A percentile compares a stretch with the other conserved stretches of the same genome.
These are phyloP conservation scores for Phylloscopus whistleri DNA, from an alignment of 2,113 vertebrate species.

Conservation along the genomic window DNA sequence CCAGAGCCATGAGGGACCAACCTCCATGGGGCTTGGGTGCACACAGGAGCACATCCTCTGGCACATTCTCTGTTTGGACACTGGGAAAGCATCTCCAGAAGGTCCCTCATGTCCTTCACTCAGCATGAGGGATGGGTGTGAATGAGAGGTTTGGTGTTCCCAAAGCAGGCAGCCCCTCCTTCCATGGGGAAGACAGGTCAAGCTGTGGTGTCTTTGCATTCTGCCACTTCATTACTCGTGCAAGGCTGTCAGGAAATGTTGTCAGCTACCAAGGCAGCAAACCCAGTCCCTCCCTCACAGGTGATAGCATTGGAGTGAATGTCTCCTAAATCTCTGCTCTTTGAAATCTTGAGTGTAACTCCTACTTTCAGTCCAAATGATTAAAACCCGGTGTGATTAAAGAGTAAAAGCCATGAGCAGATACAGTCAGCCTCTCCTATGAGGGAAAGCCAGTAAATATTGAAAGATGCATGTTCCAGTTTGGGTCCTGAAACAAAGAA, in stretches of 20 bases:
- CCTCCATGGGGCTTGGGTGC: rapidly evolving
- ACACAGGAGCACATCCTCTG: background rate
- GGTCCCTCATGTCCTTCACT: background rate
- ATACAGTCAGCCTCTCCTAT: background rate
- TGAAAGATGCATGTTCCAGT: background rate
- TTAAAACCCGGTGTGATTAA: background rate
- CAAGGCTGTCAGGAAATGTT: background rate
- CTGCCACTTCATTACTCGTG: rapidly evolving
- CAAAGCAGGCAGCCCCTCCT: background rate
- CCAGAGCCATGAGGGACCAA: rapidly evolving
- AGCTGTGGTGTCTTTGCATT: background rate
- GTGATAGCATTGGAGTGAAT: rapidly evolving
- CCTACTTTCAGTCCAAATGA: background rate
- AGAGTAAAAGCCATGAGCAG: background rate
- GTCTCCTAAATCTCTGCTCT: background rate
- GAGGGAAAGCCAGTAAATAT: background rate
- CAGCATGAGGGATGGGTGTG: background rate
- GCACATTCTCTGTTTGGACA: background rate
- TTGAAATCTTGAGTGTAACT: background rate
- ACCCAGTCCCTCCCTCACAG: background rate
- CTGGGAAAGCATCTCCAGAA: background rate
- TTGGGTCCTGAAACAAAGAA: background rate
- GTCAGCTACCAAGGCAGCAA: background rate
- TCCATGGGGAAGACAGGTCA: too few species aligned
- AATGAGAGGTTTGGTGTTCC: background rate